Conservation (phyloP, 2,797 vertebrate species). For the Strix occidentalis region DNA sequence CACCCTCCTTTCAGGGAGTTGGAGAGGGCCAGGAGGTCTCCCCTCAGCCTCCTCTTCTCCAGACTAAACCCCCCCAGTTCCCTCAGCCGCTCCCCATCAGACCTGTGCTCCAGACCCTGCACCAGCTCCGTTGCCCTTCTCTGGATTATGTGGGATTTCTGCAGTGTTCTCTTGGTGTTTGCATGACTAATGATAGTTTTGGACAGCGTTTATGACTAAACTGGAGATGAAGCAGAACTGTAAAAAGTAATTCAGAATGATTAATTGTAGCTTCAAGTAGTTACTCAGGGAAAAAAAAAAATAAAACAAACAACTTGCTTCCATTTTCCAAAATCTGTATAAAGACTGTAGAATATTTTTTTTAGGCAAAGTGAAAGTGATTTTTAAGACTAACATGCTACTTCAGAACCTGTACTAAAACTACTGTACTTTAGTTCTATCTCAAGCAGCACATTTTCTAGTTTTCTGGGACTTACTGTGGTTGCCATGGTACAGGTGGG, state of each 20-base stretch:
- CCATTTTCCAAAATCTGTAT: not conserved
- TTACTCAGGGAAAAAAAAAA: not conserved
- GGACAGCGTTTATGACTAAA: not conserved
- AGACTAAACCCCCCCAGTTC: too few species aligned
- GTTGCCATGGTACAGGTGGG: not conserved
- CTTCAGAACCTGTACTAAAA: not conserved
- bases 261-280: not conserved
- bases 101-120: too few species aligned
- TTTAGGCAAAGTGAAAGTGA: not conserved
- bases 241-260: not conserved
- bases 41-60: too few species aligned
- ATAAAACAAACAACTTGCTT: not conserved
- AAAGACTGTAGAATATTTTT: not conserved
- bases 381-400: not conserved
- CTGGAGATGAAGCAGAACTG: not conserved
- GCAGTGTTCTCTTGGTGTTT: not conserved
- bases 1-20: too few species aligned
- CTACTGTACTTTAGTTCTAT: not conserved
- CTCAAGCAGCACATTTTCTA: not conserved
- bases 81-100: too few species aligned
- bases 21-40: too few species aligned
- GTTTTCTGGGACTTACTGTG: not conserved
- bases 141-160: not conserved
- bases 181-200: not conserved
- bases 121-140: too few species aligned